phyloP scores from a whole-genome alignment of 2,113 vertebrate species.

The Upupa epops region DNA sequence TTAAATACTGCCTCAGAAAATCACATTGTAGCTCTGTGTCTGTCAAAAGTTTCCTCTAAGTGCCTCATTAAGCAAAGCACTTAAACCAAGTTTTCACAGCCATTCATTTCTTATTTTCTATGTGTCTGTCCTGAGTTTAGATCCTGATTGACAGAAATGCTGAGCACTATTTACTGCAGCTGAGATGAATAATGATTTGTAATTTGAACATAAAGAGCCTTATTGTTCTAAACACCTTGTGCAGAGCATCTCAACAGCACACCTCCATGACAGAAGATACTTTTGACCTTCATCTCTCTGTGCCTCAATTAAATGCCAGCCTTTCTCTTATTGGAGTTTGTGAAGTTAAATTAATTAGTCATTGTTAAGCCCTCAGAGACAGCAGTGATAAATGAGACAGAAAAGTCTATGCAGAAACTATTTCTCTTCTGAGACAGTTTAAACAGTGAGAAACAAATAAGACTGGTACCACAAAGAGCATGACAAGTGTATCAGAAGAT shows the following conservation, averaged over 20 bases:
- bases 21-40: background rate
- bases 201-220: background rate
- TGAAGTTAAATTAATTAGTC: slow-evolving; percentile 61
- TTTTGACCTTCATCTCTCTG: slow-evolving; percentile 36
- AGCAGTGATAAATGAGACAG: slow-evolving; percentile 48
- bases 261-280: background rate
- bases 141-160: background rate
- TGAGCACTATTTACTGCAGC: background rate
- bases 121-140: background rate
- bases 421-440: background rate
- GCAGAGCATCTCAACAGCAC: background rate
- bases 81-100: background rate
- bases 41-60: background rate
- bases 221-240: background rate
- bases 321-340: slow-evolving; percentile 32
- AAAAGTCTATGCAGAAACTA: slow-evolving; percentile 26
- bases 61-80: background rate
- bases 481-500: background rate
- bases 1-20: slow-evolving; percentile 27
- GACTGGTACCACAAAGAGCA: background rate
- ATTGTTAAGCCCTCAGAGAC: slow-evolving; percentile 28
- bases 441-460: slow-evolving; percentile 26
- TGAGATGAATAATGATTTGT: background rate
- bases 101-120: background rate
- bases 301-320: slow-evolving; percentile 28